phyloP scores from a whole-genome alignment of 2,113 vertebrate genomes.

The Sisor rabdophorus region DNA sequence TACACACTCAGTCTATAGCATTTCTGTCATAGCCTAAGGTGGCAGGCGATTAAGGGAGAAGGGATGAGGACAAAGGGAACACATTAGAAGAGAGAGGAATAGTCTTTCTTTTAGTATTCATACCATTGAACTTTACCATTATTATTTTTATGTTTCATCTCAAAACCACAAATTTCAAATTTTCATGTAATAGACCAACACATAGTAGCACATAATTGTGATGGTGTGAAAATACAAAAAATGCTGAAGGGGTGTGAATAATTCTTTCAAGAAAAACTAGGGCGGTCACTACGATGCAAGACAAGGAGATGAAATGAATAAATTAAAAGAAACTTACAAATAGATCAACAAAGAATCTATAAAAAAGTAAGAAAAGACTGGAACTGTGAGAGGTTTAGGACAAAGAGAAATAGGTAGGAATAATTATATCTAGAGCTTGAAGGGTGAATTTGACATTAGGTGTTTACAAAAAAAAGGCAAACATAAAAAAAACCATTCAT shows the following conservation, averaged over 20 bases:
- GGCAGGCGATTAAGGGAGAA: conserved; percentile 4
- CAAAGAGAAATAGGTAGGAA: background rate
- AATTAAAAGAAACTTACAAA: background rate
- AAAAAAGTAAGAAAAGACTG: background rate
- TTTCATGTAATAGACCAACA: too few relatives aligned
- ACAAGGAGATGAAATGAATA: background rate
- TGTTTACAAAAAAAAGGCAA: background rate
- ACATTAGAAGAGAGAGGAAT: background rate
- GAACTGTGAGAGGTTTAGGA: background rate
- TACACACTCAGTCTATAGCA: conserved; percentile 26
- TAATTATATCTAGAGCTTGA: background rate
- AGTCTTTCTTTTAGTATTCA: too few relatives aligned
- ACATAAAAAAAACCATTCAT: background rate
- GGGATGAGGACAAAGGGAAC: conserved; percentile 10
- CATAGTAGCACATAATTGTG: too few relatives aligned
- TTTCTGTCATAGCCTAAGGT: conserved; percentile 25
- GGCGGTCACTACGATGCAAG: background rate
- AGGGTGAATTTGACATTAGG: background rate
- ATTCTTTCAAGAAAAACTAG: background rate
- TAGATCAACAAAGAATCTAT: background rate
- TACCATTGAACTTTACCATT: too few relatives aligned
- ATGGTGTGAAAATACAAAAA: background rate
- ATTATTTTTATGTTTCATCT: too few relatives aligned
- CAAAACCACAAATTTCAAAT: too few relatives aligned
- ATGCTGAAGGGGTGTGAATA: background rate